phyloP scores from a whole-genome alignment of 2,113 vertebrate genomes.

The Notiomystis cincta region DNA sequence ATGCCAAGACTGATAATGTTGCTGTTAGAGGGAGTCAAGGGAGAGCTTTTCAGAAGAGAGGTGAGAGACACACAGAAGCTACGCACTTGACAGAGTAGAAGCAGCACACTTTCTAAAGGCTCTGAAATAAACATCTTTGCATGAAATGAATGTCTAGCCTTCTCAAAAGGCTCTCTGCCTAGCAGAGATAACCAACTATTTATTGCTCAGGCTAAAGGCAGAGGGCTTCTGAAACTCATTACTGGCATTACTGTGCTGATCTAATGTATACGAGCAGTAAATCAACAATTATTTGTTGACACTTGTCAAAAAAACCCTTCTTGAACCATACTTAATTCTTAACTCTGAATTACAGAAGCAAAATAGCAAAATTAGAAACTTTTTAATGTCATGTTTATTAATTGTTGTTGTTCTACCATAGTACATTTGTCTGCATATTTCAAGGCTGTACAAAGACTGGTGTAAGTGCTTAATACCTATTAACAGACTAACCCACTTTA shows the following conservation, averaged over 20 bases:
- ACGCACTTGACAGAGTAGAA: background rate
- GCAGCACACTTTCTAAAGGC: background rate
- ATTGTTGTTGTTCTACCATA: background rate
- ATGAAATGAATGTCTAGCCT: background rate
- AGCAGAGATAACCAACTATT: background rate
- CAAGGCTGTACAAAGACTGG: slow-evolving; percentile 34
- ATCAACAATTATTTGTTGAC: background rate
- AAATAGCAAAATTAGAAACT: slow-evolving; percentile 7
- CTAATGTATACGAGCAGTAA: background rate
- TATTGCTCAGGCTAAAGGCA: background rate
- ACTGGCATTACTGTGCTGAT: fast-evolving
- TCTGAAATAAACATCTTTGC: background rate
- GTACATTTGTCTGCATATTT: slow-evolving; percentile 36
- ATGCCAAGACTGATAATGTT: background rate
- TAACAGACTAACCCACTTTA: slow-evolving; percentile 36
- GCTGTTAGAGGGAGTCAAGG: background rate
- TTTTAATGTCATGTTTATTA: slow-evolving; percentile 46
- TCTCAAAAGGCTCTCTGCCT: background rate
- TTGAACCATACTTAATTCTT: background rate
- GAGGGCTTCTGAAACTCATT: background rate
- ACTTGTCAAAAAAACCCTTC: fast-evolving
- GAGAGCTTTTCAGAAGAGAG: background rate
- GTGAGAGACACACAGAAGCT: background rate
- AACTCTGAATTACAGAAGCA: background rate
- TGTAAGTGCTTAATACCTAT: slow-evolving; percentile 32